phyloP scores from a whole-genome alignment of 1,140 invertebrate genomes.

The Drosophila pallidifrons region DNA sequence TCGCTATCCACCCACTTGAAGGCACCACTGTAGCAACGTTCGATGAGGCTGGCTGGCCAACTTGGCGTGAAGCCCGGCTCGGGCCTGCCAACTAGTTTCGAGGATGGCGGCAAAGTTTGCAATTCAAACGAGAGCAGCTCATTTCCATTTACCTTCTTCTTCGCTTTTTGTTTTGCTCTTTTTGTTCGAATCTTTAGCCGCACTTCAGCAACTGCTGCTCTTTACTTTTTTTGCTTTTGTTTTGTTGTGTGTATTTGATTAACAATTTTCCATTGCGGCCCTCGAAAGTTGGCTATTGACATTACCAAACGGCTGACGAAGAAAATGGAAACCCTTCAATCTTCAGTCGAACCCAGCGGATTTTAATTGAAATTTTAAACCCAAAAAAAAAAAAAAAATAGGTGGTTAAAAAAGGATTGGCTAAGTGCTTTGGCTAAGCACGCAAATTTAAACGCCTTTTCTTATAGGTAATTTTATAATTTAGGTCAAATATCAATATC shows the following conservation, averaged over 20 bases:
- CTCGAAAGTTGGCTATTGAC: slow-evolving; percentile 54
- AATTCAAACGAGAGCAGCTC: slow-evolving; percentile 20
- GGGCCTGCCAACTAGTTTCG: slow-evolving; percentile 31
- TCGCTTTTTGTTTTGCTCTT: slow-evolving; percentile 7
- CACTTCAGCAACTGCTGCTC: slow-evolving; percentile 30
- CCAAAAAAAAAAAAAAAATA: no score
- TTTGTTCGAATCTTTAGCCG: slow-evolving; percentile 32
- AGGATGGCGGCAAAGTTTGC: slow-evolving; percentile 32
- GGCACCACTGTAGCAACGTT: slow-evolving; percentile 27
- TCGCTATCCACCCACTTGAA: slow-evolving; percentile 5
- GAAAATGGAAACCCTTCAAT: slow-evolving; percentile 15
- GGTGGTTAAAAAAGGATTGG: slow-evolving; percentile 35
- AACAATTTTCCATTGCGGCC: slow-evolving; percentile 34
- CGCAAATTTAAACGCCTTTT: neutral
- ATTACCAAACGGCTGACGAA: slow-evolving; percentile 41
- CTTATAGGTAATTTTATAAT: neutral
- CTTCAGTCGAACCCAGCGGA: slow-evolving; percentile 9
- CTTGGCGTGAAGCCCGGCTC: slow-evolving; percentile 1
- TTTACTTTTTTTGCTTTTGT: neutral
- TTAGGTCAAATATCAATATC: neutral
- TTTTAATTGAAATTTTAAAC: slow-evolving; percentile 71
- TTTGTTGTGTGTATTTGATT: slow-evolving; percentile 46
- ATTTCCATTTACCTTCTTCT: slow-evolving; percentile 34
- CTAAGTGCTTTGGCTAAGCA: slow-evolving; percentile 26
- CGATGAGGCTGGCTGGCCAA: neutral